phyloP scores from a whole-genome alignment of 1,140 invertebrate genomes.

The Teleopsis dalmanni region DNA sequence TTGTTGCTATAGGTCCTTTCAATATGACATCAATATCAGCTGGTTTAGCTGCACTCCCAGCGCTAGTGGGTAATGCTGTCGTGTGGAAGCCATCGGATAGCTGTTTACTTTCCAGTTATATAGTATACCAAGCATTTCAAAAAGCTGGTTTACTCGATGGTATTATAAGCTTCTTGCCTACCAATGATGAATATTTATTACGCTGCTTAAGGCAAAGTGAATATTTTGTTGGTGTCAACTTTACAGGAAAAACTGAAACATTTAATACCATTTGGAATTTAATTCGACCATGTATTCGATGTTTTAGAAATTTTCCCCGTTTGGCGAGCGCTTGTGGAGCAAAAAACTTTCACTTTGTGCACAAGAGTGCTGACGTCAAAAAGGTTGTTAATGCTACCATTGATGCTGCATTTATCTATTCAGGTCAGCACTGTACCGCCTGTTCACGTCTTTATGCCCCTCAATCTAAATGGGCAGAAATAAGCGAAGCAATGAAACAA shows the following conservation, averaged over 20 bases:
- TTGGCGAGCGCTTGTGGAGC: constrained; percentile 94
- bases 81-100: constrained; percentile 99
- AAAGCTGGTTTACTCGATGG: constrained; percentile 91
- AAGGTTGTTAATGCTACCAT: constrained; percentile 75
- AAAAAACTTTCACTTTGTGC: constrained; percentile 97
- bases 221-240: constrained; percentile 87
- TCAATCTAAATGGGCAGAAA: constrained; percentile 73
- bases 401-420: constrained; percentile 86
- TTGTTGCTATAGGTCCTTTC: constrained; percentile 95
- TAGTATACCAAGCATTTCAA: constrained; percentile 81
- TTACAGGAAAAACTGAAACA: constrained; percentile 69
- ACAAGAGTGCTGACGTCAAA: constrained; percentile 76
- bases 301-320: constrained; percentile 84
- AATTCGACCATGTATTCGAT: constrained; percentile 79
- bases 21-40: constrained; percentile 99
- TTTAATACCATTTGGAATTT: constrained; percentile 87
- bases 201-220: constrained; percentile 79
- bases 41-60: constrained; percentile 90
- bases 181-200: constrained; percentile 89
- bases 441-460: constrained; percentile 96
- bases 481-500: constrained; percentile 17
- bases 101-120: constrained; percentile 91
- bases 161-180: constrained; percentile 94
- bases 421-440: constrained; percentile 97
- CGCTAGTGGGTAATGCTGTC: constrained; percentile 94